A percentile compares a stretch with the other conserved stretches of the same genome.
These are phyloP conservation scores for Theocolax elegans DNA, from an alignment of 1,140 invertebrate species.

Conservation along the genomic window DNA sequence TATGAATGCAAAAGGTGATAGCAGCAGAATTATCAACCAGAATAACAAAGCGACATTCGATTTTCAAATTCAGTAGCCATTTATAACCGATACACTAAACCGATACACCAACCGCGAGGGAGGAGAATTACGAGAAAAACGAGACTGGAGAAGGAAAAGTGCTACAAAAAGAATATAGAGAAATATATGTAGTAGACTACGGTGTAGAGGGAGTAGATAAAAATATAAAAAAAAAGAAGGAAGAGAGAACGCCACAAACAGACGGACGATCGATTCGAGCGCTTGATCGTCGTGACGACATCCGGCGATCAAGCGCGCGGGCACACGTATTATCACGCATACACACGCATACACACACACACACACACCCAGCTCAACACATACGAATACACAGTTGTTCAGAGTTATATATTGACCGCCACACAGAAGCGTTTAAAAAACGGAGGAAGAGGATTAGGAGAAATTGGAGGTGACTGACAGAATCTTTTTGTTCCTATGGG, in stretches of 20 bases:
- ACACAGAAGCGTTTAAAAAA: not conserved
- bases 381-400: no score
- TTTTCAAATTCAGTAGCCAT: not conserved
- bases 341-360: no score
- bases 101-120: no score
- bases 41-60: not conserved
- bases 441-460: not conserved
- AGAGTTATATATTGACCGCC: no score
- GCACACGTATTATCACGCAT: not conserved
- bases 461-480: not conserved
- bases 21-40: conserved; percentile 23
- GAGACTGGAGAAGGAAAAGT: no score
- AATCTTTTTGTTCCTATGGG: not conserved
- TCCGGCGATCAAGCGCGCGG: conserved; percentile 6
- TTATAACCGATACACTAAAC: not conserved
- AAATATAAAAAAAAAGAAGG: not conserved
- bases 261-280: conserved; percentile 9
- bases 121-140: no score
- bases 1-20: not conserved
- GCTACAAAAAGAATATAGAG: not conserved
- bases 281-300: conserved; percentile 7
- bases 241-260: not conserved
- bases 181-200: not conserved
- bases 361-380: no score
- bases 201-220: not conserved